Base-by-base conservation (phyloP, 2,797 vertebrate species). In the Hapalemur alaotrensis region DNA sequence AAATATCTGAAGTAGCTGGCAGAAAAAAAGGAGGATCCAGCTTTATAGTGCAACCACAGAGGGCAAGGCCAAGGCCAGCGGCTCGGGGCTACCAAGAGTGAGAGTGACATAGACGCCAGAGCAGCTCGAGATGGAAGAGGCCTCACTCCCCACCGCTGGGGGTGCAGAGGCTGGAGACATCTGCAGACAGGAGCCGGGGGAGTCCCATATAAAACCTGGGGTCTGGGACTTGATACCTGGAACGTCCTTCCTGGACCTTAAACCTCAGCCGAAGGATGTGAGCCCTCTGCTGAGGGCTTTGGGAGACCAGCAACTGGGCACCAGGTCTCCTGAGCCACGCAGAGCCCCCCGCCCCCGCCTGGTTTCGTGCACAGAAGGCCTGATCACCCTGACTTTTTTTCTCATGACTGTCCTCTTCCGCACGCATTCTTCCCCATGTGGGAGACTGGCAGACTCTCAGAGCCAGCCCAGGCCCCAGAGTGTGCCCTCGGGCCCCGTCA, bases 401-500 rank as follows among this genome's bases (percentile, higher is more conserved):
- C 35, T 38, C 1, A 1, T 5, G 35, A 30, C 7, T 48, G 57
- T 38, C n/a, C 3, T 50, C 52, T 52, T 67, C 23, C 2, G 0
- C 18, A 18, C 0, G 4, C 86, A 10, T 57, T 59, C 57, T 83
- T 96, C 43, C 95, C 93, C 41, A 38, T 28, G 48, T 35, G 92
- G 91, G 87, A 41, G 54, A 8, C 41, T 35, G 90, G 91, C 93
- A 0, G 79, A 15, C 13, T 50, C 86, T 30, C 72, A 70, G 61
- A 0, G 86, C 7, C 67, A 83, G 25, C 1, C 0, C 50, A 69
- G 78, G 75, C 91, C 73, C 92, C 4, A 4, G 95, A 96, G 93
- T 35, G 57, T 48, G 85, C 57, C 94, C 57, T 3, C 23, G 63
- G 59, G 78, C n/a, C 89, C 84, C 23, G 97, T 96, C 96, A 89